These are phyloP conservation scores for Epicauta chinensis DNA, from an alignment of 1,140 invertebrate genomes.

Conservation along the genomic window DNA sequence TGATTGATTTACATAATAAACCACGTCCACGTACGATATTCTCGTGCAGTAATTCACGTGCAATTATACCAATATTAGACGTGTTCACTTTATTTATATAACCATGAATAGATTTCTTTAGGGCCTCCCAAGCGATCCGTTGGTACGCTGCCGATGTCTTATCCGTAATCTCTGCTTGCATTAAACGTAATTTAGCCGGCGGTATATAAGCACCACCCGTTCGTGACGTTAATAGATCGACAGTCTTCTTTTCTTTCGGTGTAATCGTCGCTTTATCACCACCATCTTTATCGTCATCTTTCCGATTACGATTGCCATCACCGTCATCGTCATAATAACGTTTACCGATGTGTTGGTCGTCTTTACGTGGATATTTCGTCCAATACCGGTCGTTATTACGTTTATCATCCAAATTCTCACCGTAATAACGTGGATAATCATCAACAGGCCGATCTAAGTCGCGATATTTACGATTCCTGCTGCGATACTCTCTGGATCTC, in stretches of 20 bases:
- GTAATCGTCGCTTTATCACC: conserved; percentile 29
- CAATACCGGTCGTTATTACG: conserved; percentile 40
- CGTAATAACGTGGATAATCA: conserved; percentile 36
- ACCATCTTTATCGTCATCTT: conserved; percentile 18
- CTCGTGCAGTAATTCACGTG: conserved; percentile 86
- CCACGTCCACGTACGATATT: conserved; percentile 95
- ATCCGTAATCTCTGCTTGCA: conserved; percentile 92
- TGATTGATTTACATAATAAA: conserved; percentile 83
- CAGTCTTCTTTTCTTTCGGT: conserved; percentile 50
- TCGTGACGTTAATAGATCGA: conserved; percentile 72
- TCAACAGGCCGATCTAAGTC: conserved; percentile 22
- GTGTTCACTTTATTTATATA: conserved; percentile 98
- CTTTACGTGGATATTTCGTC: conserved; percentile 41
- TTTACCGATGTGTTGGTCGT: conserved; percentile 30
- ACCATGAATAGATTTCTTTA: conserved; percentile 99
- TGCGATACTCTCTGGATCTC: conserved; percentile 6
- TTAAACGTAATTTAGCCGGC: conserved; percentile 87
- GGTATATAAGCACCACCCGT: conserved; percentile 98
- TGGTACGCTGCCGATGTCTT: conserved; percentile 91
- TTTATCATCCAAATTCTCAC: conserved; percentile 28
- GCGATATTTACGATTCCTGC: conserved; percentile 12
- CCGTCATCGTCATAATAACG: conserved; percentile 31
- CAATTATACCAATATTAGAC: conserved; percentile 89
- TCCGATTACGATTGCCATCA: conserved; percentile 19
- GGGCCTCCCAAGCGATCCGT: conserved; percentile 94